Evolutionary conservation across 2,888 invertebrate genomes (phyloP).

Genomic region (Epirrhoe alternata): DNA sequence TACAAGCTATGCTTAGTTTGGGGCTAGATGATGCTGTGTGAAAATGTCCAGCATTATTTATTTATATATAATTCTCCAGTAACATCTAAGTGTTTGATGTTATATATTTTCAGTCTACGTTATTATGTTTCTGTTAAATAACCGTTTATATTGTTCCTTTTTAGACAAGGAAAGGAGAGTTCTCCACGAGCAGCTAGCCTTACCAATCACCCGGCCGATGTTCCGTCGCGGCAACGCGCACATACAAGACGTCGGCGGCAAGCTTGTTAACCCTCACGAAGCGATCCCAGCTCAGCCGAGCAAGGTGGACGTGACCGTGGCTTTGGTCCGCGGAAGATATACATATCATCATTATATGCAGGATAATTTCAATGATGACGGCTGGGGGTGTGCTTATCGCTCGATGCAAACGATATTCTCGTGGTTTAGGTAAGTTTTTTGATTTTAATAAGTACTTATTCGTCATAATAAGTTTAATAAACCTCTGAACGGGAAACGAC

Average conservation of each 20-base stretch:
- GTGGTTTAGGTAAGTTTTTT: slow-evolving; percentile 91
- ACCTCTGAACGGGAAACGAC: no score
- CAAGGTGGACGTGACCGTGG: slow-evolving; percentile 60
- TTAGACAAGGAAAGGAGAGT: slow-evolving; percentile 87
- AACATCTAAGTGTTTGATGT: no score
- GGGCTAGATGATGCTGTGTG: no score
- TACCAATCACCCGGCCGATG: slow-evolving; percentile 88
- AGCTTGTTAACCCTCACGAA: slow-evolving; percentile 91
- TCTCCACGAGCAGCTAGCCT: slow-evolving; percentile 89
- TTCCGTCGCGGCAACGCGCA: slow-evolving; percentile 91
- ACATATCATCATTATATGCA: slow-evolving; percentile 99
- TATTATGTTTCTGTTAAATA: neutral
- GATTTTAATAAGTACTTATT: no score
- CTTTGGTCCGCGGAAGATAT: slow-evolving; percentile 93
- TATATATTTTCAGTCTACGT: no score
- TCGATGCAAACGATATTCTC: slow-evolving; percentile 98
- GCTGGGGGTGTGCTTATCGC: slow-evolving; percentile 99
- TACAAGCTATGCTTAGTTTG: no score
- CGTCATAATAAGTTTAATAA: no score
- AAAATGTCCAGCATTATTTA: no score
- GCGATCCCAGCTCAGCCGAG: slow-evolving; percentile 74
- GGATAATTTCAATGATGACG: slow-evolving; percentile 96
- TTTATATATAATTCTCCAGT: no score
- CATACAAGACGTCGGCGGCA: slow-evolving; percentile 79
- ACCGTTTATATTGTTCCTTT: slow-evolving; percentile 33